phyloP scores from a whole-genome alignment of 2,797 vertebrate genomes.

The Trichosurus vulpecula region DNA sequence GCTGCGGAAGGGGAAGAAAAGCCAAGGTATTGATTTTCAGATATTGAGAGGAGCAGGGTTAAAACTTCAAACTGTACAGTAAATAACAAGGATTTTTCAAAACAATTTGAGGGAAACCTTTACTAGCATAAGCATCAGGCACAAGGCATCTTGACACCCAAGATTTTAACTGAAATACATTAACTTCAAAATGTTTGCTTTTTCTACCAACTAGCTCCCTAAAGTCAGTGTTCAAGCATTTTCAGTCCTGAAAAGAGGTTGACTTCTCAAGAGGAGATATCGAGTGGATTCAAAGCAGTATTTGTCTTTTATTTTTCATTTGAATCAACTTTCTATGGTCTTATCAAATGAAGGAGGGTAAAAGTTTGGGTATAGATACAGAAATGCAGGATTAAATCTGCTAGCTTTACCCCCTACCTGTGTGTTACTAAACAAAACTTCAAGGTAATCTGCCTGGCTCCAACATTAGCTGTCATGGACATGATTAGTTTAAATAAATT shows the following conservation, averaged over 20 bases:
- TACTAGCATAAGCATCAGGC: background rate
- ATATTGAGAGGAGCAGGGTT: background rate
- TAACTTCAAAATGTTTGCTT: conserved; percentile 48
- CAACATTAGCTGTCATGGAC: background rate
- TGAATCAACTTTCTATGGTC: conserved; percentile 33
- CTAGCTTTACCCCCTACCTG: background rate
- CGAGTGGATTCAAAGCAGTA: background rate
- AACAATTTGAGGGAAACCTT: background rate
- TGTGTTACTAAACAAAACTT: background rate
- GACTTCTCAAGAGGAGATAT: conserved; percentile 7
- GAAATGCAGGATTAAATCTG: background rate
- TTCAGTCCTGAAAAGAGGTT: background rate
- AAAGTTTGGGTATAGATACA: background rate
- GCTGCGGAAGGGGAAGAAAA: background rate
- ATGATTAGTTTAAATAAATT: background rate
- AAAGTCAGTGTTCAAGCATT: conserved; percentile 45
- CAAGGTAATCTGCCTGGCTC: background rate
- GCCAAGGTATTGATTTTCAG: conserved; percentile 50
- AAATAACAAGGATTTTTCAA: background rate
- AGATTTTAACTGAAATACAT: conserved; percentile 15
- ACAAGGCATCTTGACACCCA: conserved; percentile 19
- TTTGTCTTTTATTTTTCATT: background rate
- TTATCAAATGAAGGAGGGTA: background rate
- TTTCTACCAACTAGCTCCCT: conserved; percentile 26
- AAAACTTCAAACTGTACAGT: background rate